These are phyloP conservation scores for Orthonyx spaldingii DNA, from an alignment of 2,113 vertebrate species.

Conservation along the genomic window DNA sequence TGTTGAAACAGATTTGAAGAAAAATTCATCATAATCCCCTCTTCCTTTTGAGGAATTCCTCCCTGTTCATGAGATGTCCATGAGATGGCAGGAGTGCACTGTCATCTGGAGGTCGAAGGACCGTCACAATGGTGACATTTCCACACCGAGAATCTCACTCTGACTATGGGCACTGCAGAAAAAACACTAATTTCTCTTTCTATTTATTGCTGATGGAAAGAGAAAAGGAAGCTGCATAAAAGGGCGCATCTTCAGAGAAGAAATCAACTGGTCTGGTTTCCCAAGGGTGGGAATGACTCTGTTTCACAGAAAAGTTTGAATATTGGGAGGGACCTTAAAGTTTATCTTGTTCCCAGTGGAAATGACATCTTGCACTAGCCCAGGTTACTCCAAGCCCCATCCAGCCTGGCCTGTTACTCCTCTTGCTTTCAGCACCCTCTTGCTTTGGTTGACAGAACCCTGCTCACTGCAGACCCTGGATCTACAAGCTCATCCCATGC, in stretches of 20 bases:
- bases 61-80: slow-evolving; percentile 39
- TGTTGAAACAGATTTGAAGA: slow-evolving; percentile 65
- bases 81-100: slow-evolving; percentile 69
- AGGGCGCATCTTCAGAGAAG: not conserved
- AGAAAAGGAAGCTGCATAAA: not conserved
- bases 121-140: fast-evolving
- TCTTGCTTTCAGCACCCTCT: not conserved
- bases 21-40: slow-evolving; percentile 59
- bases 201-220: not conserved
- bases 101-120: not conserved
- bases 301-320: not conserved
- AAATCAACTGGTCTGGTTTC: fast-evolving
- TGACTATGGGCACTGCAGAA: not conserved
- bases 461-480: not conserved
- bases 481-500: fast-evolving
- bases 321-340: not conserved
- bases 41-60: slow-evolving; percentile 58
- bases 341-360: fast-evolving
- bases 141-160: fast-evolving
- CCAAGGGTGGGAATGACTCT: not conserved
- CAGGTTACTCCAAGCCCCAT: not conserved
- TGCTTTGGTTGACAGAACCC: not conserved
- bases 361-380: not conserved
- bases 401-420: not conserved
- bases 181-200: not conserved